Evolutionary conservation across 2,113 vertebrate genomes (phyloP).

Genomic region (Zosterops lateralis): DNA sequence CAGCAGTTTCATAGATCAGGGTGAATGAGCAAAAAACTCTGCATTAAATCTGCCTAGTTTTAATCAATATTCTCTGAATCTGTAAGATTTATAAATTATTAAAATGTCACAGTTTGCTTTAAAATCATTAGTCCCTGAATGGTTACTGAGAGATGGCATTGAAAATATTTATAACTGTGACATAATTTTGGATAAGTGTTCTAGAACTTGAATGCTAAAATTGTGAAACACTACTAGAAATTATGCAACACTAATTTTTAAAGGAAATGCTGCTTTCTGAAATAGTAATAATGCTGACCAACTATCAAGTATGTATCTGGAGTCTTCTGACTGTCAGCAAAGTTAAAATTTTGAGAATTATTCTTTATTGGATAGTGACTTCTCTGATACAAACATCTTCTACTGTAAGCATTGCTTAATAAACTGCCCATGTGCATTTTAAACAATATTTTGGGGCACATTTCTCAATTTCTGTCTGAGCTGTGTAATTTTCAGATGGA

Average conservation of each 20-base stretch:
- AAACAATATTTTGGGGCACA: not conserved
- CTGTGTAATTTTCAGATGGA: conserved; percentile 1
- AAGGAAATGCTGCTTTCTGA: not conserved
- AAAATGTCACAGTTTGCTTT: not conserved
- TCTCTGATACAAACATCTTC: not conserved
- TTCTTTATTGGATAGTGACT: not conserved
- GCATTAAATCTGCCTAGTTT: not conserved
- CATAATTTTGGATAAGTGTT: not conserved
- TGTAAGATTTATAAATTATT: not conserved
- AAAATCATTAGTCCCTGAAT: not conserved
- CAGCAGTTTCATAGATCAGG: not conserved
- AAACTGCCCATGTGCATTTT: not conserved
- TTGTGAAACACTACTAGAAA: not conserved
- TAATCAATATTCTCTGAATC: not conserved
- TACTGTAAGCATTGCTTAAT: not conserved
- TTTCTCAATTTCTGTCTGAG: not conserved
- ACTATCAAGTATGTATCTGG: not conserved
- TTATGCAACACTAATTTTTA: not conserved
- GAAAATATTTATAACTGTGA: not conserved
- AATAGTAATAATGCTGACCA: not conserved
- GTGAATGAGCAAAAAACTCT: not conserved
- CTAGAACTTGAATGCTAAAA: not conserved
- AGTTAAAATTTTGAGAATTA: not conserved
- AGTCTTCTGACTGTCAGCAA: not conserved
- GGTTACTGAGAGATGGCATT: not conserved